phyloP scores from a whole-genome alignment of 2,888 invertebrate genomes.

The Pseudoips prasinana region DNA sequence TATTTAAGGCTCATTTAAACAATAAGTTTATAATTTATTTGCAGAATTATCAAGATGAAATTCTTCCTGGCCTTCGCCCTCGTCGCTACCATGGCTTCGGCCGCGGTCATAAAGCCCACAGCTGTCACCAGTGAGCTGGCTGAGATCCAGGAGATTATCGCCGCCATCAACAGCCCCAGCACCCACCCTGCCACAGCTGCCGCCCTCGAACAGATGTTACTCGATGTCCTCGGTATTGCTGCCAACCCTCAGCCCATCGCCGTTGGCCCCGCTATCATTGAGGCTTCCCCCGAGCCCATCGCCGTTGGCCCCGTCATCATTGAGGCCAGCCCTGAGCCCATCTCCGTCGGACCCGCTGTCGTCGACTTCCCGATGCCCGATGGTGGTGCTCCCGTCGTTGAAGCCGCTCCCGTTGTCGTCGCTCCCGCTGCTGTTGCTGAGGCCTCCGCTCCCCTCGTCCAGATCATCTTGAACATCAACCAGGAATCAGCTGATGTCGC shows the following conservation, averaged over 20 bases:
- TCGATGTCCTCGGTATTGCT: constrained; percentile 24
- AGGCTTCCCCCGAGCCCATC: constrained; percentile 25
- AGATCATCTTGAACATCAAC: no score
- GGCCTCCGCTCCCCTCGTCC: no score
- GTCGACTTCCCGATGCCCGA: constrained; percentile 27
- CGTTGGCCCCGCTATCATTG: constrained; percentile 30
- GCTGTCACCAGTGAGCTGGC: constrained; percentile 20
- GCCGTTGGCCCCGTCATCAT: constrained; percentile 13
- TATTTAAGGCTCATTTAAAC: no score
- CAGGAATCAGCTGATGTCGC: constrained; percentile 20
- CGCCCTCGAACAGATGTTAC: constrained; percentile 28
- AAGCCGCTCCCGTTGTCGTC: constrained; percentile 3
- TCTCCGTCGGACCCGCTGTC: constrained; percentile 24
- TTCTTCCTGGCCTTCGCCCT: constrained; percentile 51
- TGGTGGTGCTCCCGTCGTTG: constrained; percentile 8
- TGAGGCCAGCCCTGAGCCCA: constrained; percentile 13
- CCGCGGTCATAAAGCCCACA: constrained; percentile 32
- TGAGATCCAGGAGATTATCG: constrained; percentile 47
- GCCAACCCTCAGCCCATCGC: constrained; percentile 21
- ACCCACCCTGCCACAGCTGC: constrained; percentile 53
- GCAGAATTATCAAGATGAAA: constrained; percentile 50
- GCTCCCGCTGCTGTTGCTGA: constrained; percentile 31
- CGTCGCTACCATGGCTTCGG: constrained; percentile 50
- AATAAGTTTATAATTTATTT: no score
- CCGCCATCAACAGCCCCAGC: constrained; percentile 55